Evolutionary conservation across 2,797 vertebrate species (phyloP).

Genomic region (Ptychobarbus kaznakovi): DNA sequence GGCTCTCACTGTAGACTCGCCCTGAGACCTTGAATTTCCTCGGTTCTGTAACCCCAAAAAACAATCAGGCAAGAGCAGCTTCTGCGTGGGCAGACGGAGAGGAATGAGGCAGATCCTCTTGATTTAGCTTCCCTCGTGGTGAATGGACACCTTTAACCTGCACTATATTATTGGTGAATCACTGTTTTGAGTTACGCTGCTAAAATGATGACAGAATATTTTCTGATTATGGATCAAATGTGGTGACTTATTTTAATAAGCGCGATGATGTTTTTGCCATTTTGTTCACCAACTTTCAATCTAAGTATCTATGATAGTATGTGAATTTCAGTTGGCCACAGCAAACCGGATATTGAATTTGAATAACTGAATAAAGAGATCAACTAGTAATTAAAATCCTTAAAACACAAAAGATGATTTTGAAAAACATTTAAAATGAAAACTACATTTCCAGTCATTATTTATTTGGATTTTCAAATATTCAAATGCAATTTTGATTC

Average conservation of each 20-base stretch:
- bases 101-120: slow-evolving; percentile 22
- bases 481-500: background rate
- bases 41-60: slow-evolving; percentile 75
- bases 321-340: background rate
- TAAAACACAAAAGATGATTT: background rate
- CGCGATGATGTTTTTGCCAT: background rate
- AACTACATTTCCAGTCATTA: background rate
- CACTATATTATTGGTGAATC: background rate
- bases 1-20: slow-evolving; percentile 75
- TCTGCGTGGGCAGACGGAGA: slow-evolving; percentile 58
- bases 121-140: slow-evolving; percentile 22
- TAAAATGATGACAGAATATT: background rate
- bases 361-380: background rate
- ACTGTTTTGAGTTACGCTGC: background rate
- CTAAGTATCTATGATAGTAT: background rate
- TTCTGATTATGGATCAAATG: background rate
- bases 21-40: slow-evolving; percentile 66
- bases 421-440: background rate
- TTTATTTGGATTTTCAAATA: background rate
- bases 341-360: background rate
- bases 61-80: slow-evolving; percentile 75
- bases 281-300: background rate
- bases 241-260: background rate
- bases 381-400: background rate
- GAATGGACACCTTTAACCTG: background rate